phyloP scores from a whole-genome alignment of 2,113 vertebrate genomes.

The Salvator merianae region DNA sequence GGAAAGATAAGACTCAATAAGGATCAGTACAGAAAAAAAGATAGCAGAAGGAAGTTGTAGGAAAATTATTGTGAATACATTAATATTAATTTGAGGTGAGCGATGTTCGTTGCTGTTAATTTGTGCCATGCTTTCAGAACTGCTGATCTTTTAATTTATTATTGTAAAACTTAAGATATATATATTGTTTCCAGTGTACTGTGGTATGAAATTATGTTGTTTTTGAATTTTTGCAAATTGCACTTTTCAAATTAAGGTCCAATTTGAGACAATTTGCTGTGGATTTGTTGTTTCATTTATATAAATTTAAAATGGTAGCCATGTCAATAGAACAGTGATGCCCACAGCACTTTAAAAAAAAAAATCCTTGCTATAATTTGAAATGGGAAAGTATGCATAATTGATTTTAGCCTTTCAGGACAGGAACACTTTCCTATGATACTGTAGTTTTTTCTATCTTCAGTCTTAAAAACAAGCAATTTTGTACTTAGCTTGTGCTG shows the following conservation, averaged over 20 bases:
- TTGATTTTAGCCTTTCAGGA: too few species aligned
- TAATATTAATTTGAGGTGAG: not conserved
- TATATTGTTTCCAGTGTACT: conserved; percentile 47
- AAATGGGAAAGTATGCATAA: not conserved
- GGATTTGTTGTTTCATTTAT: not conserved
- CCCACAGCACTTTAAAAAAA: not conserved
- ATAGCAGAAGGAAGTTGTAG: not conserved
- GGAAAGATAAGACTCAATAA: conserved; percentile 71
- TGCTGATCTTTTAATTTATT: conserved; percentile 38
- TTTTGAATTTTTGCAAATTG: conserved; percentile 31
- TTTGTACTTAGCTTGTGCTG: too few species aligned
- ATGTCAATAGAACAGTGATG: not conserved
- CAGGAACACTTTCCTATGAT: not conserved
- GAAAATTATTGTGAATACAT: conserved; percentile 9
- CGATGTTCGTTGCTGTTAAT: conserved; percentile 29
- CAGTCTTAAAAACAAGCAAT: too few species aligned
- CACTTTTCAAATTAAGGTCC: conserved; percentile 40
- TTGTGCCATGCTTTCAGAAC: conserved; percentile 59
- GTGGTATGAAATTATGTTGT: conserved; percentile 12
- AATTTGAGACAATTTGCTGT: not conserved
- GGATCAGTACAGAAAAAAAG: conserved; percentile 36
- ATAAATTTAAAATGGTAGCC: not conserved
- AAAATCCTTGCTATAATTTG: not conserved
- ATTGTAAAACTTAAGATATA: conserved; percentile 29
- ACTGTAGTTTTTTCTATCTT: too few species aligned